Conservation (phyloP, 2,113 vertebrate genomes). For the Chauna torquata region DNA sequence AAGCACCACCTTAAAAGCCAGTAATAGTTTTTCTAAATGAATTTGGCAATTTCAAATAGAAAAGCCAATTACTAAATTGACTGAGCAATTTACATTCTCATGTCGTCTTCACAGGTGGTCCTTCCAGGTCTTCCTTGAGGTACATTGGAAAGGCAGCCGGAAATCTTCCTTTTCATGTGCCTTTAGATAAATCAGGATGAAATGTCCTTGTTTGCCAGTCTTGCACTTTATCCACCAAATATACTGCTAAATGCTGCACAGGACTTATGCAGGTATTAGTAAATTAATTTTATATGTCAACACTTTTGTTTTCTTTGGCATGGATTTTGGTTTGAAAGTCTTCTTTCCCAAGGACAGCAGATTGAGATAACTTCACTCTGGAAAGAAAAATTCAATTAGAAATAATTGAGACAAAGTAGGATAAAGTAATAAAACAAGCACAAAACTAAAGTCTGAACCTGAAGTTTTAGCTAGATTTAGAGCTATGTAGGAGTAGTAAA, state of each 20-base stretch:
- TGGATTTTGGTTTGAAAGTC: not conserved
- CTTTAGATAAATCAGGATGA: not conserved
- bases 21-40: not conserved
- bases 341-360: not conserved
- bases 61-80: not conserved
- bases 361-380: not conserved
- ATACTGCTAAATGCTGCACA: not conserved
- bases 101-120: not conserved
- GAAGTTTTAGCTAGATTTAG: not conserved
- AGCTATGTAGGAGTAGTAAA: not conserved
- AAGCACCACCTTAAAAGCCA: not conserved
- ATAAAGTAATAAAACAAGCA: not conserved
- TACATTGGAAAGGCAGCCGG: not conserved
- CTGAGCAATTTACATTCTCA: not conserved
- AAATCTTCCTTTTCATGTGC: not conserved
- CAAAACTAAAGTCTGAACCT: not conserved
- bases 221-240: not conserved
- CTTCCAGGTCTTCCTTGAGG: not conserved
- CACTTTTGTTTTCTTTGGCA: not conserved
- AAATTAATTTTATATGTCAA: not conserved
- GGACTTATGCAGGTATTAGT: not conserved
- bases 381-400: not conserved
- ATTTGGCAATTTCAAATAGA: not conserved
- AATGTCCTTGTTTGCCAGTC: not conserved
- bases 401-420: not conserved